Conservation (phyloP, 2,888 invertebrate species). For the Oxyscelio sp. region DNA sequence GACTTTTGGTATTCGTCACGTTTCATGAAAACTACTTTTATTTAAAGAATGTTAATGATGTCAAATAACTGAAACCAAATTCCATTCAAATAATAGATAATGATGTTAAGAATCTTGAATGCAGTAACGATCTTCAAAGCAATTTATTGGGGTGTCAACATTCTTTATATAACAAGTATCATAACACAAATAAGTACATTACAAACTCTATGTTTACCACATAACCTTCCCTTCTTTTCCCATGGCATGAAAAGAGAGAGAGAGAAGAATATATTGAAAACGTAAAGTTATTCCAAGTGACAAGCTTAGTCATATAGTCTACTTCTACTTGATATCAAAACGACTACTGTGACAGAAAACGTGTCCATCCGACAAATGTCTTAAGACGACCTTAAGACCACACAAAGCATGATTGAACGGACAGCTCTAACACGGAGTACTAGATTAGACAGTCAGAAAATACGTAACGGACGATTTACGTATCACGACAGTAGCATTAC, state of each 20-base stretch:
- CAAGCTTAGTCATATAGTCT: too few species aligned
- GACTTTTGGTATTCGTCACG: background rate
- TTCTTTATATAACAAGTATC: constrained; percentile 32
- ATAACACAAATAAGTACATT: constrained; percentile 38
- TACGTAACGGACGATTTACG: constrained; percentile 47
- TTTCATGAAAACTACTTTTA: constrained; percentile 2
- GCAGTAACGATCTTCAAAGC: too few species aligned
- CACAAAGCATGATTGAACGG: too few species aligned
- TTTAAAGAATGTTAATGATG: constrained; percentile 3
- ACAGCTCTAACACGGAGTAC: constrained; percentile 44
- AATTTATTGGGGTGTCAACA: too few species aligned
- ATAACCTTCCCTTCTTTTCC: constrained; percentile 68
- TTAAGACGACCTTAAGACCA: too few species aligned
- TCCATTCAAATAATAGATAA: too few species aligned
- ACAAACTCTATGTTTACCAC: constrained; percentile 69
- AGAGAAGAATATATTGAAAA: constrained; percentile 70
- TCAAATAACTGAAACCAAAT: too few species aligned
- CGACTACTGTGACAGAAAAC: too few species aligned
- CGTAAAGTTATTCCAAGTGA: constrained; percentile 54
- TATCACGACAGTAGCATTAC: constrained; percentile 68
- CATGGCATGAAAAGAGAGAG: constrained; percentile 57
- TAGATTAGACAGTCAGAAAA: constrained; percentile 41
- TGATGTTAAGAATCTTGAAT: too few species aligned
- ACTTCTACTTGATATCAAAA: too few species aligned
- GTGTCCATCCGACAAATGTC: too few species aligned